Evolutionary conservation across 2,797 vertebrate genomes (phyloP).

Genomic region (Echiichthys vipera): DNA sequence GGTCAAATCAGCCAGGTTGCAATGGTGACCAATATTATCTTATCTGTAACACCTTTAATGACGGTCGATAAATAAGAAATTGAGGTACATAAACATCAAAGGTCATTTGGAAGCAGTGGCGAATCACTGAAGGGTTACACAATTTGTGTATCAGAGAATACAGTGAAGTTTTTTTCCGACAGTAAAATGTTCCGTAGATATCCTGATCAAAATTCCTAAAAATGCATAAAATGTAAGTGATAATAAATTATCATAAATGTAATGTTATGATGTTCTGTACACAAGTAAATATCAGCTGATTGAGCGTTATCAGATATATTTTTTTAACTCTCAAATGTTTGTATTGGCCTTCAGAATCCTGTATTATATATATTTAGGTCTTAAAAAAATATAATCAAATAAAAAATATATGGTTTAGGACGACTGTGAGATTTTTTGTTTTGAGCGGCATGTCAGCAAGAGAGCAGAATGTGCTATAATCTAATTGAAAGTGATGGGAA

Average conservation of each 20-base stretch:
- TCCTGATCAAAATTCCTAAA: background rate
- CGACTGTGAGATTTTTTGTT: conserved; percentile 34
- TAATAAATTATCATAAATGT: no score
- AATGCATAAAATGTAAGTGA: background rate
- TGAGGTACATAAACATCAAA: background rate
- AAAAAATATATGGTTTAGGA: no score
- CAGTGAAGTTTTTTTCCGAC: background rate
- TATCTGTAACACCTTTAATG: no score
- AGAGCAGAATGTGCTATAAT: conserved; percentile 59
- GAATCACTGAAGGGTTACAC: background rate
- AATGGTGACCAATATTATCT: background rate
- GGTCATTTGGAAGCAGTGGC: background rate
- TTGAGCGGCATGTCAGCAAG: conserved; percentile 49
- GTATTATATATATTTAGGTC: background rate
- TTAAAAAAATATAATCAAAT: no score
- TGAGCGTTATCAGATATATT: no score
- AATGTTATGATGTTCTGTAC: no score
- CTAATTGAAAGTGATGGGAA: conserved; percentile 67
- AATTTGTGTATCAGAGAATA: background rate
- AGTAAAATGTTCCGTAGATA: background rate
- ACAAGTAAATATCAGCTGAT: no score
- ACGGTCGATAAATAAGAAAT: background rate
- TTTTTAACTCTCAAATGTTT: background rate
- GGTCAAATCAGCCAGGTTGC: background rate
- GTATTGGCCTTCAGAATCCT: background rate